Base-by-base conservation (phyloP, 2,797 vertebrate species). In the Bovichtus diacanthus region DNA sequence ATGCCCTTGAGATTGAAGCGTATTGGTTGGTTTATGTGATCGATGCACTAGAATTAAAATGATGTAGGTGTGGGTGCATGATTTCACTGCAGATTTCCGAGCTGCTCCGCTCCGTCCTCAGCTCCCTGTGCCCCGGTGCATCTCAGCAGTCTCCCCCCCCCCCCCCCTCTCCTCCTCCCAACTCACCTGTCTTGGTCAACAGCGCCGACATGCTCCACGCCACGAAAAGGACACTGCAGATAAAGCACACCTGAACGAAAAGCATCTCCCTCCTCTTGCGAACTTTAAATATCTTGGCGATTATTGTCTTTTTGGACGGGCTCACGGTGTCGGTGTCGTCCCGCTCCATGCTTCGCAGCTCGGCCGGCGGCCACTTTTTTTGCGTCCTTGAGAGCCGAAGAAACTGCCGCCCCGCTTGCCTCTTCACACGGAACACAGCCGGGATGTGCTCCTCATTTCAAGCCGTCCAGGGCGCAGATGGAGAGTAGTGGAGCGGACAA, bases 261-360 rank as follows among this genome's bases (percentile, higher is more conserved):
- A 96, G 90, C 95, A 95, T 95, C 91, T 96, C 95, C 73, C 95
- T 92, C 94, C 95, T 92, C 89, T 95, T 96, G 75, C 95, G 95
- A 95, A 95, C 95, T 95, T 95, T 95, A 19, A 95, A 95, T 58
- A 95, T 93, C 85, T 94, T 95, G 0, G 90, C 66, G 1, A 95
- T 92, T 27, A 92, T 92, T 5, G 91, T 94, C 93, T 94, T 95
- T 86, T 94, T 95, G 58, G 94, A 94, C 78, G 80, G 80, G 76
- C 85, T 87, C 88, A 38, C 69, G 50, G 70, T 72, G 68, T 85
- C 84, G 78, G 66, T 78, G 70, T 90, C 87, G 88, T 91, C 90
- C 90, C 81, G 91, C 78, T 94, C 93, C 94, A 95, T 95, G 86
- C 58, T 88, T 64, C 31, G 16, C 74, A 62, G 83, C 83, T 87